A percentile compares a stretch with the other conserved stretches of the same genome.
Conservation (phyloP, 2,113 vertebrate genomes). For the Stegostoma tigrinum region DNA sequence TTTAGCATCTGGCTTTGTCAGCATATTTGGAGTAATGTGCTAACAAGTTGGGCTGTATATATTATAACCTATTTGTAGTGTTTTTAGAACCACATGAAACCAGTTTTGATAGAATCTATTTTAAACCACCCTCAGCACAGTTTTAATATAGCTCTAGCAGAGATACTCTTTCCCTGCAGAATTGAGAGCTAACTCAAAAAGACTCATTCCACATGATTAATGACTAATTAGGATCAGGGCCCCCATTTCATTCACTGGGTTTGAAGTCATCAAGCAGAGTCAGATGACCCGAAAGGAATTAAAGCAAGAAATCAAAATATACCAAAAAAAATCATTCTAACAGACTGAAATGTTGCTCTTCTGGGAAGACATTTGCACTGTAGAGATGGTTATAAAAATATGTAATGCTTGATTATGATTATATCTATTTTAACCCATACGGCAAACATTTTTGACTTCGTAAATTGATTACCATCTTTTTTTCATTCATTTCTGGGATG, state of each 20-base stretch:
- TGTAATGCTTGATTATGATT: background rate
- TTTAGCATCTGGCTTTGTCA: constrained; percentile 9
- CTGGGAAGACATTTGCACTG: background rate
- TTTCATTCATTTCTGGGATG: no score
- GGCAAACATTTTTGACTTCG: background rate
- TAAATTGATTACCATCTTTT: background rate
- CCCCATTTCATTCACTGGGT: constrained; percentile 13
- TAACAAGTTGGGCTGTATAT: background rate
- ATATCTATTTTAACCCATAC: background rate
- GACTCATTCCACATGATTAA: constrained; percentile 17
- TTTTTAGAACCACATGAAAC: constrained; percentile 31
- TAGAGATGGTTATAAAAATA: background rate
- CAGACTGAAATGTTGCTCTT: background rate
- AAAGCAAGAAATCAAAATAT: constrained; percentile 1
- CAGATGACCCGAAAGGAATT: background rate
- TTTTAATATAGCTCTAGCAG: constrained; percentile 24
- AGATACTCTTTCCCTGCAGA: constrained; percentile 21
- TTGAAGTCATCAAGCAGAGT: background rate
- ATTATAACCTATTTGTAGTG: constrained; percentile 22
- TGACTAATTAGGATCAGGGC: constrained; percentile 32
- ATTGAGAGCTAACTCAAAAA: constrained; percentile 16
- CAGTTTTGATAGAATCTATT: constrained; percentile 26
- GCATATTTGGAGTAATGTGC: constrained; percentile 10
- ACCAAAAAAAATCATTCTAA: background rate
- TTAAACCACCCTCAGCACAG: constrained; percentile 36